Evolutionary conservation across 2,113 vertebrate genomes (phyloP).

Genomic region (Hipposideros armiger): DNA sequence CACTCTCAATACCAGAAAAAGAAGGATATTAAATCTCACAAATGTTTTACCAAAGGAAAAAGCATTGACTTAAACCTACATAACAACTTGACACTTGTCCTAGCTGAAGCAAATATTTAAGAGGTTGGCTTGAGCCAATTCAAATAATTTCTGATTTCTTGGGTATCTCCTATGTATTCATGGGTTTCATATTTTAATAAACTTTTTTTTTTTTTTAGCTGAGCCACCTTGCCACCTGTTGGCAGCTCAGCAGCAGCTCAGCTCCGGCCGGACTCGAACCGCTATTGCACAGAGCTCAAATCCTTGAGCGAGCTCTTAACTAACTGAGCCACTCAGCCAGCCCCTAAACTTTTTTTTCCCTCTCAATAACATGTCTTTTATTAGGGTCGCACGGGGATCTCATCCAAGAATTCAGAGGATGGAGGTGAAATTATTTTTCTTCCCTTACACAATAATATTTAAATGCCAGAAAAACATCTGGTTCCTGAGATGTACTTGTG

Average conservation of each 20-base stretch:
- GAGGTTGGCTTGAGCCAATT: not conserved
- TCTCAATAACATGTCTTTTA: not conserved
- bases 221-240: no score
- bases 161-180: not conserved
- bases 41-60: not conserved
- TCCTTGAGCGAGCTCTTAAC: no score
- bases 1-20: not conserved
- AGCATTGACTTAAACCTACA: not conserved
- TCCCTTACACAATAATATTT: not conserved
- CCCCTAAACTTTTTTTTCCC: not conserved
- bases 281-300: no score
- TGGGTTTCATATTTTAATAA: not conserved
- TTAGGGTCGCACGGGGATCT: not conserved
- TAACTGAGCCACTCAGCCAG: no score
- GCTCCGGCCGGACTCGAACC: no score
- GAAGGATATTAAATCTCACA: not conserved
- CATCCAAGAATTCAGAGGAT: not conserved
- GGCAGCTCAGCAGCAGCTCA: no score
- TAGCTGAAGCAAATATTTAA: not conserved
- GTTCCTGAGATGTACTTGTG: not conserved
- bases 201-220: not conserved
- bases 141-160: not conserved
- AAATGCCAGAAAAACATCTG: slow-evolving; percentile 46
- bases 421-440: not conserved
- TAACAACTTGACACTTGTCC: not conserved